phyloP scores from a whole-genome alignment of 2,113 vertebrate genomes.

The Actinemys pallida region DNA sequence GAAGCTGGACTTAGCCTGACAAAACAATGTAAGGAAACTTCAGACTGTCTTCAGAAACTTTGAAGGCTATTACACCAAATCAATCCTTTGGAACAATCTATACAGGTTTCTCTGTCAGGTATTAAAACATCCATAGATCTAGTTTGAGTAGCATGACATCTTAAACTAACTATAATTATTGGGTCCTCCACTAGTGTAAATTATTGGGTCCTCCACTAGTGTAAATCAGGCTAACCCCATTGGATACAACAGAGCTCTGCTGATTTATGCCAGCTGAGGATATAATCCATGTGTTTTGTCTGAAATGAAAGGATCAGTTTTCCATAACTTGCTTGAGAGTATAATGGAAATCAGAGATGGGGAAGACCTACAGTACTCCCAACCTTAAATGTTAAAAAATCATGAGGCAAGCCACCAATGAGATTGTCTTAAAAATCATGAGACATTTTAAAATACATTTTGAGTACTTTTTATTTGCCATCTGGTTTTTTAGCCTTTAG shows the following conservation, averaged over 20 bases:
- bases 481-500: neutral
- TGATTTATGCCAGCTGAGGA: neutral
- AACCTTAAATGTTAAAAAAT: neutral
- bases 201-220: neutral
- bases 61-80: neutral
- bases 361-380: neutral
- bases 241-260: neutral
- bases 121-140: neutral
- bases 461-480: neutral
- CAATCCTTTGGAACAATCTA: neutral
- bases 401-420: neutral
- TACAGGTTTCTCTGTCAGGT: neutral
- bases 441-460: neutral
- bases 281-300: neutral
- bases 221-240: neutral
- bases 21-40: neutral
- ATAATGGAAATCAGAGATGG: rapidly evolving
- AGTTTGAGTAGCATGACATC: neutral
- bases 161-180: neutral
- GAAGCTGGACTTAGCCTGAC: neutral
- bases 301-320: neutral
- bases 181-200: neutral
- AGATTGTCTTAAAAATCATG: neutral
- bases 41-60: neutral
- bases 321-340: neutral